Evolutionary conservation across 2,113 vertebrate species (phyloP).

Genomic region (Nothoprocta perdicaria): DNA sequence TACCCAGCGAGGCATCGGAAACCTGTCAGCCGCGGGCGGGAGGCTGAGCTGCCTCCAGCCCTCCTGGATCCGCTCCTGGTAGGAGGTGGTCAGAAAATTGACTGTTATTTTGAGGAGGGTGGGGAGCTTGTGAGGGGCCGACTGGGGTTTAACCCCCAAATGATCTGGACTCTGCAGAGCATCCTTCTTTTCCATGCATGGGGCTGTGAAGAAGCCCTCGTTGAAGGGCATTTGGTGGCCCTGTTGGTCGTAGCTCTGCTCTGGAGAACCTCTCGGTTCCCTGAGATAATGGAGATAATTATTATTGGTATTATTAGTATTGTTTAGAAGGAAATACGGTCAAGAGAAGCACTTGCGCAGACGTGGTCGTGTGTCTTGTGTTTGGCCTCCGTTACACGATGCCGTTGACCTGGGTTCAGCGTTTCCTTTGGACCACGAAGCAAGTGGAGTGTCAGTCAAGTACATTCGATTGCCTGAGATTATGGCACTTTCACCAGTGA

Average conservation of each 20-base stretch:
- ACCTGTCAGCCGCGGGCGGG: not conserved
- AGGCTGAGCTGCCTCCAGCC: not conserved
- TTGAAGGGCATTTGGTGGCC: not conserved
- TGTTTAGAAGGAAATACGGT: not conserved
- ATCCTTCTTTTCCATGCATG: not conserved
- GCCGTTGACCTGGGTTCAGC: not conserved
- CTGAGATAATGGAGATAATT: not conserved
- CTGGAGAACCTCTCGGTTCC: not conserved
- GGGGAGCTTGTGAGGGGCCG: too few species aligned
- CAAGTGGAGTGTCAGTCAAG: not conserved
- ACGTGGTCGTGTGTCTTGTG: not conserved
- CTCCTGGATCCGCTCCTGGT: rapidly evolving
- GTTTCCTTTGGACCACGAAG: rapidly evolving
- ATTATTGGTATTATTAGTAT: too few species aligned
- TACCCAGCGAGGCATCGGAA: rapidly evolving
- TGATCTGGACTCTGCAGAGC: not conserved
- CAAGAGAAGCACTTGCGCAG: not conserved
- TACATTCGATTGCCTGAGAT: not conserved
- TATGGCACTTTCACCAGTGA: not conserved
- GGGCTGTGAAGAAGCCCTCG: not conserved
- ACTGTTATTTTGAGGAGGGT: not conserved
- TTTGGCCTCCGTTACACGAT: rapidly evolving
- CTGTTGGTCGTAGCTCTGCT: not conserved
- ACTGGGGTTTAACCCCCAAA: not conserved
- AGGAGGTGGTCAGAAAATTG: rapidly evolving